Conservation (phyloP, 35 echinoderm and acorn worm genomes). For the Heliocidaris erythrogramma region DNA sequence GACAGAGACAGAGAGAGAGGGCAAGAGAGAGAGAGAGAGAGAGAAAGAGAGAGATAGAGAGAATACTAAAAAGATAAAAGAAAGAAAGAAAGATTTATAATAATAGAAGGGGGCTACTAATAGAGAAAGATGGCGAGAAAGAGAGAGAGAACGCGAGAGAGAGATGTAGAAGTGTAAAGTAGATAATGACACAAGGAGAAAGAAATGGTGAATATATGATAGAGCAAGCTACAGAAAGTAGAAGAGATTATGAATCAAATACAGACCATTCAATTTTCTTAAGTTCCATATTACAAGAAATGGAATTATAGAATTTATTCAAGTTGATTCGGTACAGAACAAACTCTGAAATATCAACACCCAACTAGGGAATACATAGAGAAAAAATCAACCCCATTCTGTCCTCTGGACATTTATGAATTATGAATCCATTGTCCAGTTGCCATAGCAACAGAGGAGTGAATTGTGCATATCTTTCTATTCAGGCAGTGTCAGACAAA, state of each 20-base stretch:
- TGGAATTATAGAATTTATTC: not conserved
- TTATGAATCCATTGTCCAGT: conserved; percentile 16
- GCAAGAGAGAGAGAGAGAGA: not conserved
- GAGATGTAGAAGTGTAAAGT: not conserved
- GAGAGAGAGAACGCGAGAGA: not conserved
- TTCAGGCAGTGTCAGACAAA: not conserved
- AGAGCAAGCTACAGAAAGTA: not conserved
- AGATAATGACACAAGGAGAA: not conserved
- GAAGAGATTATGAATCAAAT: not conserved
- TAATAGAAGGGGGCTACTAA: not conserved
- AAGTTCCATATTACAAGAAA: no score
- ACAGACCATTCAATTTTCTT: no score
- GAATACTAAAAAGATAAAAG: not conserved
- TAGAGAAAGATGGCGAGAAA: not conserved
- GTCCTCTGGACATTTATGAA: conserved; percentile 21
- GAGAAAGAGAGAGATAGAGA: not conserved
- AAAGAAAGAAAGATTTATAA: not conserved
- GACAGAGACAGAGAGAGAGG: not conserved
- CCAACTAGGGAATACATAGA: not conserved
- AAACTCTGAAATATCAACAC: not conserved
- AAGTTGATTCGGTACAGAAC: not conserved
- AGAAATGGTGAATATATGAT: not conserved
- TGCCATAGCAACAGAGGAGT: conserved; percentile 19
- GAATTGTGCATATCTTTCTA: conserved; percentile 20
- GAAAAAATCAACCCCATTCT: not conserved